Evolutionary conservation across 1,140 invertebrate species (phyloP), one percentile per base, ranked within the genome.

Genomic region (Tetramorium alpestre): DNA sequence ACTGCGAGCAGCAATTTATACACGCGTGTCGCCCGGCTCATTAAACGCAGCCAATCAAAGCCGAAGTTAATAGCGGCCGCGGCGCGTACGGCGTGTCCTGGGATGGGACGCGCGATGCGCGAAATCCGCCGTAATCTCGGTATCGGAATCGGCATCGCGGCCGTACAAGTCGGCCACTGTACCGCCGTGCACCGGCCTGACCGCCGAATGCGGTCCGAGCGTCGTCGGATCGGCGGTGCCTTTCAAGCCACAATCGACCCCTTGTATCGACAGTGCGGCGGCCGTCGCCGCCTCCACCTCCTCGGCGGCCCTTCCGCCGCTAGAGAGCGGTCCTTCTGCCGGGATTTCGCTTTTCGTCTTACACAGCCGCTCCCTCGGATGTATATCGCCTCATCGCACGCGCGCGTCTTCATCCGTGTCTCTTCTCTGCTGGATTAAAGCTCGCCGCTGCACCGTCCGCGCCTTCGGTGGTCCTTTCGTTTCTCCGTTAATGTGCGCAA

Each of bases 41-140:
- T 95, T 95, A 95, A 95, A 93, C 93, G 91, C 88, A 93, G 93
- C 94, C 94, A 95, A 95, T 95, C 94, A 95, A 95, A 95, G 93
- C 92, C 89, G 82, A 87, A 93, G 93, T 93, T 95, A 95, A 95
- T 95, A 95, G 93, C 89, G 75, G 88, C 28, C 38, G 33, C 44
- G 16, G 33, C 49, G 70, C 70, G 70, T 22, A 16, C 25, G 67
- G 54, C 41, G 69, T 78, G n/a, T 25, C n/a, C 49, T 70, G 70
- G 91, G 91, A 90, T 88, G 77, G 88, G 86, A 62, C 80, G 87
- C 81, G 84, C 89, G 92, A 94, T 92, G 92, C 91, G 90, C 92
- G 92, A 93, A 92, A 87, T 87, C 80, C 69, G 58, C 56, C 89
- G 89, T 92, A 94, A 95, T 95, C 94, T 92, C 92, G 85, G 90